Conservation (phyloP, 2,797 vertebrate genomes). For the Heliangelus exortis region DNA sequence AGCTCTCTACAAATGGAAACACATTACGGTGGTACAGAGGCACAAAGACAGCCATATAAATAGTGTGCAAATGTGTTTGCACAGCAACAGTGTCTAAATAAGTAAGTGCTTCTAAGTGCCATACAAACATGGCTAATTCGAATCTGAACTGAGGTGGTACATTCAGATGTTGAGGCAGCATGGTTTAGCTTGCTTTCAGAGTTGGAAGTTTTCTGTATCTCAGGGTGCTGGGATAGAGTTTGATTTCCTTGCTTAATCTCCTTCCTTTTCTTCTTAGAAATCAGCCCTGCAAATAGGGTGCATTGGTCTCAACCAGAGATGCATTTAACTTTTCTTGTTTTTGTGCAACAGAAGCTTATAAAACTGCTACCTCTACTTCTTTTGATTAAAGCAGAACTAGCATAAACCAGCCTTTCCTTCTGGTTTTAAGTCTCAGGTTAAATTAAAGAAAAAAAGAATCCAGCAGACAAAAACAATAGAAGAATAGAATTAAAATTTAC, state of each 20-base stretch:
- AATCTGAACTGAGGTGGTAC: neutral
- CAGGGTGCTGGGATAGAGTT: neutral
- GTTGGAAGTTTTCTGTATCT: neutral
- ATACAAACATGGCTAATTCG: neutral
- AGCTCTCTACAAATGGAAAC: neutral
- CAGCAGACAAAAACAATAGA: neutral
- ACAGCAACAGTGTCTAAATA: neutral
- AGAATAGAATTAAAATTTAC: neutral
- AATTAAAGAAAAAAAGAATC: conserved; percentile 34
- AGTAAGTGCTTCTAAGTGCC: neutral
- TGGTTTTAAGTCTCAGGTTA: neutral
- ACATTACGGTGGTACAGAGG: neutral
- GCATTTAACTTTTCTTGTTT: neutral
- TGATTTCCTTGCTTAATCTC: neutral
- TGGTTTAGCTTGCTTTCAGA: neutral
- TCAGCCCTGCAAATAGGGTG: neutral
- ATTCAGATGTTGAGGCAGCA: neutral
- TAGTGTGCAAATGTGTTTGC: neutral
- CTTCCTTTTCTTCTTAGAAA: neutral
- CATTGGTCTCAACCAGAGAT: neutral
- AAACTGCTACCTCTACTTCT: neutral
- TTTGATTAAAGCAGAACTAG: neutral
- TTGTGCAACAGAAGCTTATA: neutral
- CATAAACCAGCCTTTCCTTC: neutral
- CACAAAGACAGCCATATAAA: neutral